Conservation (phyloP, 2,113 vertebrate species). For the Falcunculus frontatus region DNA sequence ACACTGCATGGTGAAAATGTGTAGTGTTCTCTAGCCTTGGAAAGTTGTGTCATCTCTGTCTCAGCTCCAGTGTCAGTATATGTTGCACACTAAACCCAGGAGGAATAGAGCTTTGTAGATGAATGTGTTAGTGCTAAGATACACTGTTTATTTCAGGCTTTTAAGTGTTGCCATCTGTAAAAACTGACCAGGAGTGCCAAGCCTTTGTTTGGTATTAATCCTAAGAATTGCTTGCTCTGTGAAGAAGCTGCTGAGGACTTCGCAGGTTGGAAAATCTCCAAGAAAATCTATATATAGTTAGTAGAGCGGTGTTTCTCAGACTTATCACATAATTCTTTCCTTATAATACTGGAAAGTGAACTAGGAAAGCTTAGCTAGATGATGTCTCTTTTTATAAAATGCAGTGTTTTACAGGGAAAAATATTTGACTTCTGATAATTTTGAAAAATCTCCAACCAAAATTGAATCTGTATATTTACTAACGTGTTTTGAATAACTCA, state of each 20-base stretch:
- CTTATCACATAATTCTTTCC: background rate
- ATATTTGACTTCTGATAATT: background rate
- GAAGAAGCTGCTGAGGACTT: conserved; percentile 26
- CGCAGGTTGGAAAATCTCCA: conserved; percentile 33
- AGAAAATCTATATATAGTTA: conserved; percentile 5
- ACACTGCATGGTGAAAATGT: background rate
- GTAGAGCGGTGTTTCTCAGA: background rate
- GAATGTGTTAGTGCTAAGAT: background rate
- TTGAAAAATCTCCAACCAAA: background rate
- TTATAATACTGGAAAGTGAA: background rate
- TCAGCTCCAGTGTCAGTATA: background rate
- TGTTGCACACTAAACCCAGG: background rate
- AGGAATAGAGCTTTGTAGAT: background rate
- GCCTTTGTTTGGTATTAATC: conserved; percentile 2
- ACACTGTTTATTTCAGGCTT: conserved; percentile 8
- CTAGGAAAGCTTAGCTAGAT: background rate
- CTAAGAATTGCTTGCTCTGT: background rate
- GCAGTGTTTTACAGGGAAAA: background rate
- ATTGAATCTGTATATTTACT: background rate
- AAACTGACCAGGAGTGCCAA: background rate
- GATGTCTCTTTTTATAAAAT: background rate
- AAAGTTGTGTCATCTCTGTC: background rate
- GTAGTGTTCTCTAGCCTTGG: background rate
- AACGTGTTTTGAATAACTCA: background rate
- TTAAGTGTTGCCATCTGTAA: background rate